Evolutionary conservation across 23 tunicate genomes (phyloP), one percentile per base, ranked within the genome.

Genomic region (Trididemnum nubilum): DNA sequence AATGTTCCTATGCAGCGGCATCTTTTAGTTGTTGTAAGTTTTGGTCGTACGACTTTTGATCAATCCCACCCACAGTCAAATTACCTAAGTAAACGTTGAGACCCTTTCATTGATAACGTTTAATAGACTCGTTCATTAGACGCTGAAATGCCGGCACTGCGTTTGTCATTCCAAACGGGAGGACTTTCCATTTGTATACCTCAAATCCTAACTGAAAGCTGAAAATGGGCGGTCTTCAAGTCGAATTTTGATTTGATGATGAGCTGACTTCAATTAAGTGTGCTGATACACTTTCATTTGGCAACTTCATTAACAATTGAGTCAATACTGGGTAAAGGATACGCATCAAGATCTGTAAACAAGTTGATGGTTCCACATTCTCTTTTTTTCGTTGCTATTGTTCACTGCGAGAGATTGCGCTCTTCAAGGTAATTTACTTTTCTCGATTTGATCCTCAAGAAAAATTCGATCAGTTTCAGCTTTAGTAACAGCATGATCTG

Each of bases 101-200:
- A n/a, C 29, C 26, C 26, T 61, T 61, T 61, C 18, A 61, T 4
- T 61, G 5, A 61, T n/a, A 26, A 3, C 67, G 4, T 24, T 61
- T 24, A n/a, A n/a, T n/a, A n/a, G n/a, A n/a, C n/a, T n/a, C n/a
- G n/a, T n/a, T n/a, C n/a, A n/a, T n/a, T n/a, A 61, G 5, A 24
- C 28, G 67, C 67, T 61, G 67, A 24, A 61, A 61, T 4, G 26
- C 67, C 22, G 67, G 67, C 29, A 61, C 67, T 61, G 67, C 67
- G 29, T 61, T 61, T 15, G 67, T 61, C 5, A 61, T 3, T n/a
- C n/a, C n/a, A n/a, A n/a, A n/a, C n/a, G n/a, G n/a, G n/a, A n/a
- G n/a, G n/a, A n/a, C n/a, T n/a, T 61, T 61, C 29, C 67, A 12
- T n/a, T 61, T 23, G n/a, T 61, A 21, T 26, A 61, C 5, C 29